Evolutionary conservation across 2,888 invertebrate species (phyloP).

Genomic region (Himalopsyche anomala): DNA sequence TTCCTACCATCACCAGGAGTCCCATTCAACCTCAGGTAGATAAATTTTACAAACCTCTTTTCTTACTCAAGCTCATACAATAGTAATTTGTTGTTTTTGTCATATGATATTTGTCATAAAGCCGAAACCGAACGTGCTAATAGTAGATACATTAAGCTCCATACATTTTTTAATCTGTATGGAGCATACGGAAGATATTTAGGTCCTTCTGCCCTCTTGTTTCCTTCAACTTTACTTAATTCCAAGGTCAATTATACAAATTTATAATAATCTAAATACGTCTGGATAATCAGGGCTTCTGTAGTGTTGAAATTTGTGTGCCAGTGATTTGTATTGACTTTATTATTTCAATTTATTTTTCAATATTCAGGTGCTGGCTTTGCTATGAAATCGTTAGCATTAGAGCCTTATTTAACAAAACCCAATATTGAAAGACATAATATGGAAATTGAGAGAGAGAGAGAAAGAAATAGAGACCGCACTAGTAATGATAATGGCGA

Average conservation of each 20-base stretch:
- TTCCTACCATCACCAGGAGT: conserved; percentile 61
- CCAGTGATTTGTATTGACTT: background rate
- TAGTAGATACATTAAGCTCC: too few species aligned
- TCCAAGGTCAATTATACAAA: background rate
- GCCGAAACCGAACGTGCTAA: too few species aligned
- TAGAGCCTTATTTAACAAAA: conserved; percentile 75
- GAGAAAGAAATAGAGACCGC: conserved; percentile 68
- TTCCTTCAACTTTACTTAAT: background rate
- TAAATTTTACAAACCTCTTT: background rate
- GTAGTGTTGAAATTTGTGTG: background rate
- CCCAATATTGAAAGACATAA: conserved; percentile 77
- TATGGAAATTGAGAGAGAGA: conserved; percentile 74
- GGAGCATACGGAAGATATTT: too few species aligned
- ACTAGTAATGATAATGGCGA: conserved; percentile 66
- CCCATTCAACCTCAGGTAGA: conserved; percentile 52
- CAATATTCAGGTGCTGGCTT: conserved; percentile 67
- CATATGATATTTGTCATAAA: too few species aligned
- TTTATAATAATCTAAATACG: background rate
- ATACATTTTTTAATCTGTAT: too few species aligned
- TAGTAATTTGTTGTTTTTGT: too few species aligned
- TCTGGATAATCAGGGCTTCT: background rate
- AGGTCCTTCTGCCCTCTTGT: too few species aligned
- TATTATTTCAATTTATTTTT: conserved; percentile 28
- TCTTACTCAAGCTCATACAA: too few species aligned
- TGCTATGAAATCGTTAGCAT: conserved; percentile 72